Conservation (phyloP, 2,113 vertebrate species). For the Myocastor coypus region DNA sequence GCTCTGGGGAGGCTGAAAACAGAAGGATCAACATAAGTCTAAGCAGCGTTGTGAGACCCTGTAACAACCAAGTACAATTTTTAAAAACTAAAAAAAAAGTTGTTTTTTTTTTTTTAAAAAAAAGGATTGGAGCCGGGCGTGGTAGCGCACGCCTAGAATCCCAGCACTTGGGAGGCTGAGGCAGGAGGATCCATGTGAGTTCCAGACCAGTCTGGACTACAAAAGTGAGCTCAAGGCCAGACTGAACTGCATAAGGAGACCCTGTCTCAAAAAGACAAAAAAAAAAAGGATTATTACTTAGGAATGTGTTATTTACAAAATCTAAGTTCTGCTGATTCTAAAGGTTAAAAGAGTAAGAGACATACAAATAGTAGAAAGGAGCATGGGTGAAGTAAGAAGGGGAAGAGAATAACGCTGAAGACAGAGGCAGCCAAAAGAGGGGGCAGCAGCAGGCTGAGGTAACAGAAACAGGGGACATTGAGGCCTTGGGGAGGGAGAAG, state of each 20-base stretch:
- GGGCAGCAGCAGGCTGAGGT: not conserved
- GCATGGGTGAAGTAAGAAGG: not conserved
- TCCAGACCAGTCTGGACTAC: too few relatives aligned
- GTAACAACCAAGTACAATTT: too few relatives aligned
- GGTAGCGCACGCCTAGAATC: too few relatives aligned
- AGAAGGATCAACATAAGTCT: too few relatives aligned
- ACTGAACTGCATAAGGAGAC: too few relatives aligned
- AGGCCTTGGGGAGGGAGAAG: not conserved
- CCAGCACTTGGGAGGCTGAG: too few relatives aligned
- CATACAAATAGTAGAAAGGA: not conserved
- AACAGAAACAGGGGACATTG: not conserved
- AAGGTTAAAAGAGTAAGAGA: not conserved
- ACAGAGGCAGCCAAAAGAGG: not conserved
- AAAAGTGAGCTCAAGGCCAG: too few relatives aligned
- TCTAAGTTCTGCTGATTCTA: slow-evolving; percentile 14
- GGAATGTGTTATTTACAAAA: slow-evolving; percentile 6
- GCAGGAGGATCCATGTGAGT: too few relatives aligned
- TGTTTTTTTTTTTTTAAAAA: not conserved
- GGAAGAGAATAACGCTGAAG: not conserved
- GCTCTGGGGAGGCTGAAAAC: too few relatives aligned
- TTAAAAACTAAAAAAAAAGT: not conserved
- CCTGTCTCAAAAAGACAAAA: too few relatives aligned
- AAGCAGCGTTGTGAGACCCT: too few relatives aligned
- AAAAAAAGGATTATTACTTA: not conserved
- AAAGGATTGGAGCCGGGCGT: too few relatives aligned